Base-by-base conservation (phyloP, 2,888 invertebrate species). In the Calliopum simillimum region DNA sequence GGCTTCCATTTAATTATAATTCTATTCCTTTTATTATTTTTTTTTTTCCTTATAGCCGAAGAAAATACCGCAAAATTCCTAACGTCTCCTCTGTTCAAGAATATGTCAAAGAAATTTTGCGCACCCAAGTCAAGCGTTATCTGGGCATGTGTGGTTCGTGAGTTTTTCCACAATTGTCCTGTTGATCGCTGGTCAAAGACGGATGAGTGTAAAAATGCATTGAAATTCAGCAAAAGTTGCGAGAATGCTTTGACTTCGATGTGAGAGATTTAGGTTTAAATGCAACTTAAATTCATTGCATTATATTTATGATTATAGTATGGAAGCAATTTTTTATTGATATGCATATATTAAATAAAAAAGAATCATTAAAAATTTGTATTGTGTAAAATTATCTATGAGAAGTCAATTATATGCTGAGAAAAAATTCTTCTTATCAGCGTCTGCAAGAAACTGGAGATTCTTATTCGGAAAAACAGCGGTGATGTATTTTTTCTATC, bases 141-240 rank as follows among this genome's bases (percentile, higher is more conserved):
- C 1, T 44, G 77, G 65, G 76, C 78, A 43, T 81, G 81, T 23
- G 80, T 79, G 2, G 78, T 81, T 8, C 71, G 75, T 1, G 75
- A 80, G 41, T 81, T 81, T 71, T 81, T 82, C 25, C 82, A 79
- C 64, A 82, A 82, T 23, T 81, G 83, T 16, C 83, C 81, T 3
- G 67, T 69, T 0, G 73, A 58, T 53, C 82, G 83, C 19, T 81
- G 83, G 82, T 63, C 79, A 8, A 74, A 78, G 51, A 76, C 76
- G 2, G 66, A 74, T 43, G 80, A 81, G 51, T 82, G 83, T 44
- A 70, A 75, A 41, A 72, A 73, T 1, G 71, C 77, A 1, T 61
- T 80, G 56, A 68, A 69, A 8, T 78, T 79, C 43, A 80, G 81
- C 69, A 72, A 73, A 41, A 76, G 72, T 4, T 81, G 82, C 46